These are phyloP conservation scores for Drosophila birchii DNA, from an alignment of 2,888 invertebrate genomes.

Conservation along the genomic window DNA sequence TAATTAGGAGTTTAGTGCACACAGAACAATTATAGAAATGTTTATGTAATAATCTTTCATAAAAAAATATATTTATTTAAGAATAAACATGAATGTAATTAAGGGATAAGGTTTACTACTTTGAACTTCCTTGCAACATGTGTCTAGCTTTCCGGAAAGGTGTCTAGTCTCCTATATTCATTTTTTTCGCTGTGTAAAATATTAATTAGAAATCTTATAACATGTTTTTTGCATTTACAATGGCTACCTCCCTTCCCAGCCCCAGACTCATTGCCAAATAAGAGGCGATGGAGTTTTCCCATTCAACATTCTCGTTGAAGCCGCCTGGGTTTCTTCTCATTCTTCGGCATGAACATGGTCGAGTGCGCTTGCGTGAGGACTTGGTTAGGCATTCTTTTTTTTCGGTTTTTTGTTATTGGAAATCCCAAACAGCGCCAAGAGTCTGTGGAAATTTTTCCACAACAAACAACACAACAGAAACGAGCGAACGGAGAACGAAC, in stretches of 20 bases:
- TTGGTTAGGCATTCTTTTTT: neutral
- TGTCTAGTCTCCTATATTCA: neutral
- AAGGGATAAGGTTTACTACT: neutral
- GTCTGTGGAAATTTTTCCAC: slow-evolving; percentile 58
- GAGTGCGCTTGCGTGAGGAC: slow-evolving; percentile 58
- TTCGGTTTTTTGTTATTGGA: slow-evolving; percentile 13
- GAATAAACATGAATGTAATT: too few relatives aligned
- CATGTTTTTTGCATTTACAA: slow-evolving; percentile 65
- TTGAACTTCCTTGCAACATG: too few relatives aligned
- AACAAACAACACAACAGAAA: slow-evolving; percentile 7
- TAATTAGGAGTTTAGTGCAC: slow-evolving; percentile 23
- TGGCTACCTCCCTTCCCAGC: slow-evolving; percentile 5
- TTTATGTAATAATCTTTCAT: too few relatives aligned
- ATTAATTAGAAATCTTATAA: slow-evolving; percentile 44
- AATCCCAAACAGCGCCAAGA: slow-evolving; percentile 5
- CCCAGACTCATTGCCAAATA: slow-evolving; percentile 69
- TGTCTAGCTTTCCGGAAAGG: too few relatives aligned
- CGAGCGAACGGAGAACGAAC: neutral
- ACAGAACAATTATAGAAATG: neutral
- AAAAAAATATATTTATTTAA: neutral
- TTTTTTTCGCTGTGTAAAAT: neutral
- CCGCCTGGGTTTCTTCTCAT: slow-evolving; percentile 31
- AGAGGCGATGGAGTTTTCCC: slow-evolving; percentile 39
- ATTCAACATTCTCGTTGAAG: slow-evolving; percentile 16
- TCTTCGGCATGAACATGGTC: slow-evolving; percentile 30